Evolutionary conservation across 2,888 invertebrate species (phyloP).

Genomic region (Amphipyra tragopoginis): DNA sequence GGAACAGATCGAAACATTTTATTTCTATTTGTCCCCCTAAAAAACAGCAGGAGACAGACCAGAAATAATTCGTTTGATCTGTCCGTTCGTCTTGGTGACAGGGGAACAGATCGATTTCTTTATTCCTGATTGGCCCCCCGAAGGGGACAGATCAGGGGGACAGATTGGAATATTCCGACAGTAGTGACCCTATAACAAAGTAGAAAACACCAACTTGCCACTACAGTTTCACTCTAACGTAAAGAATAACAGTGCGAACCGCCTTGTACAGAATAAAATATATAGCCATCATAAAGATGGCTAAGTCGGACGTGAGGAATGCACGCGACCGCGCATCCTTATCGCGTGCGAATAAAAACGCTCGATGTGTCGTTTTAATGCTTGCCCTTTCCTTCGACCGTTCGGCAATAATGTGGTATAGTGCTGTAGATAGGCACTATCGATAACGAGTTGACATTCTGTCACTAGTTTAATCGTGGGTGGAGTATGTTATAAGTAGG

Average conservation of each 20-base stretch:
- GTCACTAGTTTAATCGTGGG: neutral
- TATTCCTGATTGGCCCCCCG: too few species aligned
- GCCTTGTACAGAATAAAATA: conserved; percentile 21
- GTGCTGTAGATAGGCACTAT: conserved; percentile 52
- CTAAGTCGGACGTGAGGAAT: conserved; percentile 59
- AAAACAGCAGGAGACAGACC: too few species aligned
- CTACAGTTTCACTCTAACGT: neutral
- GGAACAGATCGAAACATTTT: too few species aligned
- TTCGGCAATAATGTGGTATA: conserved; percentile 64
- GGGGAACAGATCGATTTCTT: too few species aligned
- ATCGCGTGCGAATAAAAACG: conserved; percentile 77
- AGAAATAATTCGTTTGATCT: too few species aligned
- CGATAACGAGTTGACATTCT: conserved; percentile 4
- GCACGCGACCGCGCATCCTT: conserved; percentile 61
- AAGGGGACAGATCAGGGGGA: too few species aligned
- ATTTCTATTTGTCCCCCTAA: too few species aligned
- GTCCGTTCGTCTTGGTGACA: too few species aligned
- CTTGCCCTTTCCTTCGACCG: conserved; percentile 72
- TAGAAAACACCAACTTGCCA: neutral
- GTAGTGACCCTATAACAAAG: too few species aligned
- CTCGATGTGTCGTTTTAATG: conserved; percentile 77
- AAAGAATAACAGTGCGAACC: conserved; percentile 16
- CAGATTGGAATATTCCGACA: too few species aligned
- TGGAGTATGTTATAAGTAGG: too few species aligned
- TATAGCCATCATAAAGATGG: conserved; percentile 41